Percentiles rank a stretch among this genome's conserved stretches.
These are phyloP conservation scores for Allolobophora icterica DNA, from an alignment of 2,888 invertebrate genomes.

Conservation along the genomic window DNA sequence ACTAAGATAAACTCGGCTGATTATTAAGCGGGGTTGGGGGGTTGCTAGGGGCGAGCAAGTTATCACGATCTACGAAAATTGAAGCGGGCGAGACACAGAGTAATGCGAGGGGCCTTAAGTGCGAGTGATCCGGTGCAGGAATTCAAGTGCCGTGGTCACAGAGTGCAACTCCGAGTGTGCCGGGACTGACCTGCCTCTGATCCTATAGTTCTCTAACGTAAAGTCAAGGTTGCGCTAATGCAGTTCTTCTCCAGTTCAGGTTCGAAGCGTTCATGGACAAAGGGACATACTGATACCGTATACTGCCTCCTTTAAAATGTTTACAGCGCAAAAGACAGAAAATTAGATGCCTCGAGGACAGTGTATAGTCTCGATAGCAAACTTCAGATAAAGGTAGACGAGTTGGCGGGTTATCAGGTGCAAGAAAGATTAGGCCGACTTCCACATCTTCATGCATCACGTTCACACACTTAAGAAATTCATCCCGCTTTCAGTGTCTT, in stretches of 20 bases:
- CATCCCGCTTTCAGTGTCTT: background rate
- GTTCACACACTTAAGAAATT: background rate
- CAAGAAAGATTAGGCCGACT: background rate
- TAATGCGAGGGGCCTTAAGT: slow-evolving; percentile 7
- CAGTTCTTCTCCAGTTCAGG: background rate
- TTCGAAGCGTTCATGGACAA: slow-evolving; percentile 1
- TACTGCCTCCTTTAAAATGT: background rate
- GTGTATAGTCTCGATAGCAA: background rate
- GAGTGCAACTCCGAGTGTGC: slow-evolving; percentile 18
- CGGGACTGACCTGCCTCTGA: background rate
- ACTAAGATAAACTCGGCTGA: slow-evolving; percentile 17
- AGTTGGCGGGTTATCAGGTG: background rate
- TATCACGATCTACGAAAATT: slow-evolving; percentile 3
- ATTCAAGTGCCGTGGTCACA: slow-evolving; percentile 28
- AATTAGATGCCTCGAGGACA: slow-evolving; percentile 3
- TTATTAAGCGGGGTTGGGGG: slow-evolving; percentile 1
- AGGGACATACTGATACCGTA: background rate
- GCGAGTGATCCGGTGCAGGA: slow-evolving; percentile 24
- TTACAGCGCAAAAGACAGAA: background rate
- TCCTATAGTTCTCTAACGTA: background rate
- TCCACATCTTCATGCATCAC: slow-evolving; percentile 1
- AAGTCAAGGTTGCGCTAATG: slow-evolving; percentile 17
- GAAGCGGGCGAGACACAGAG: background rate
- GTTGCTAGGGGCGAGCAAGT: background rate
- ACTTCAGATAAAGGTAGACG: background rate